Evolutionary conservation across 2,888 invertebrate species (phyloP).

Genomic region (Ametastegia equiseti): DNA sequence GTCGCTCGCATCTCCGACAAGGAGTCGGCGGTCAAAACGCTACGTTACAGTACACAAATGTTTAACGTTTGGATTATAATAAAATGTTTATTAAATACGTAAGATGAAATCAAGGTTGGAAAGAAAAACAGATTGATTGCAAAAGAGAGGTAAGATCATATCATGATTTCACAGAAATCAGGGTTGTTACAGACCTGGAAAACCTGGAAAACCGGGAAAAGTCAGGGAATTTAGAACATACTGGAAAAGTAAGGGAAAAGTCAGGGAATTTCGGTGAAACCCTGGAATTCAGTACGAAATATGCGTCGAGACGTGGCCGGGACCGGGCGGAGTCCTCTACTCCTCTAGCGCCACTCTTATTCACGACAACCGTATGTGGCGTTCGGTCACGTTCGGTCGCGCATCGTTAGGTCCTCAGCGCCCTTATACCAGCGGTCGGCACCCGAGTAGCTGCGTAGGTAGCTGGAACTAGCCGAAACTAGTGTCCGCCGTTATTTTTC

Average conservation of each 20-base stretch:
- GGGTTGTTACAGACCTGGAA: background rate
- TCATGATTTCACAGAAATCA: too few species aligned
- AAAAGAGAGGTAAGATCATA: too few species aligned
- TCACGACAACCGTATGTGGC: background rate
- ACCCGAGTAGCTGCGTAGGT: too few species aligned
- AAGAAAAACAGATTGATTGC: too few species aligned
- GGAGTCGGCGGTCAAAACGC: too few species aligned
- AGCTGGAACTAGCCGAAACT: too few species aligned
- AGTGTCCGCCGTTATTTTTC: background rate
- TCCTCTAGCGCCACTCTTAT: background rate
- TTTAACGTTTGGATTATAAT: too few species aligned
- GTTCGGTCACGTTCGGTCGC: background rate
- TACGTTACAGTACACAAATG: too few species aligned
- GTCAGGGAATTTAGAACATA: background rate
- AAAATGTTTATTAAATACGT: too few species aligned
- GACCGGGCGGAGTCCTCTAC: background rate
- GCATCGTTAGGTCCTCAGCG: background rate
- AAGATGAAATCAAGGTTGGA: too few species aligned
- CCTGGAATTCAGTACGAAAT: background rate
- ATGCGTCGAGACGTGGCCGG: background rate
- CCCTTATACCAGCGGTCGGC: background rate
- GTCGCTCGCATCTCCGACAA: too few species aligned
- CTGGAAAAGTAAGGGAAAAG: slow-evolving; percentile 7
- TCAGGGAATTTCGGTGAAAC: background rate
- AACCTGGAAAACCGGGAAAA: slow-evolving; percentile 8